phyloP scores from a whole-genome alignment of 2,797 vertebrate species.

The Kryptolebias ocellatus region DNA sequence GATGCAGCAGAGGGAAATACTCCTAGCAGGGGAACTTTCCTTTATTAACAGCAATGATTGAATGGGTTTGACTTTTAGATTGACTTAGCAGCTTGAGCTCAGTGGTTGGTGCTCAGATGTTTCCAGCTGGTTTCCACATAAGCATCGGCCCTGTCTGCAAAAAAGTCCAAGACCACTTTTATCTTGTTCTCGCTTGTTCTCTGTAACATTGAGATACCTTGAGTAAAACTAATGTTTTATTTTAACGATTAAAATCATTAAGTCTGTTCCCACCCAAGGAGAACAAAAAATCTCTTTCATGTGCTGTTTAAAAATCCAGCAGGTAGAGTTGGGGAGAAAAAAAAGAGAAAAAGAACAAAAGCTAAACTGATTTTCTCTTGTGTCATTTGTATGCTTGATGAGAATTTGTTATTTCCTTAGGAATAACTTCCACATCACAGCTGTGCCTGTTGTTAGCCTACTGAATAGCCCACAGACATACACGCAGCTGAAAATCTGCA shows the following conservation, averaged over 20 bases:
- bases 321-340: neutral
- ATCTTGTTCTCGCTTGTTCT: constrained; percentile 26
- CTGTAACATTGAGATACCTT: constrained; percentile 16
- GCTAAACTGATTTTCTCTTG: neutral
- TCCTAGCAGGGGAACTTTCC: constrained; percentile 29
- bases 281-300: constrained; percentile 24
- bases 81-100: constrained; percentile 48
- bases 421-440: constrained; percentile 39
- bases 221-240: constrained; percentile 38
- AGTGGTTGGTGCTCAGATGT: constrained; percentile 24
- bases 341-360: neutral
- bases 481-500: constrained; percentile 47
- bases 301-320: constrained; percentile 24
- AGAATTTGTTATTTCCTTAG: constrained; percentile 10
- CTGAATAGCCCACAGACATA: constrained; percentile 34
- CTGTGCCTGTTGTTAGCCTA: constrained; percentile 26
- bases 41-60: constrained; percentile 44
- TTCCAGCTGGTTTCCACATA: constrained; percentile 65
- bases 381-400: constrained; percentile 51
- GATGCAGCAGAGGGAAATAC: constrained; percentile 13
- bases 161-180: constrained; percentile 32
- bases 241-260: constrained; percentile 28
- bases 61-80: constrained; percentile 59
- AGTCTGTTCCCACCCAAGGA: constrained; percentile 33
- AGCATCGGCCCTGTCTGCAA: constrained; percentile 20